Percentiles rank a stretch among this genome's conserved stretches.
Conservation (phyloP, 2,797 vertebrate species). For the Pipistrellus nathusii region DNA sequence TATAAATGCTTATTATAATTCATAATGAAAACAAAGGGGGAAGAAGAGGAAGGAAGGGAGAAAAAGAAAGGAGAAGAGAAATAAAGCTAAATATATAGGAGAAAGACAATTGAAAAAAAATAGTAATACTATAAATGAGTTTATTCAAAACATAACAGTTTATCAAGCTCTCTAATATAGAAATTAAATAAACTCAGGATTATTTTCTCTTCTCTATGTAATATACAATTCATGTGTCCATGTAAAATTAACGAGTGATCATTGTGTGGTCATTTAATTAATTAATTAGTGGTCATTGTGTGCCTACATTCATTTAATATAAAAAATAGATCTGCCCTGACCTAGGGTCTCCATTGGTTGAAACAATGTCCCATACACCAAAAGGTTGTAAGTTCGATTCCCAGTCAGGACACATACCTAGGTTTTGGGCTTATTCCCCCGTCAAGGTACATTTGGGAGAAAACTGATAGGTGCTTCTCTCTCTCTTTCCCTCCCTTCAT, state of each 20-base stretch:
- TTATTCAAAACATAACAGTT: neutral
- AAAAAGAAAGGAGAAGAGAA: neutral
- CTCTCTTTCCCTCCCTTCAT: neutral
- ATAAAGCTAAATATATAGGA: neutral
- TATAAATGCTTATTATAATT: neutral
- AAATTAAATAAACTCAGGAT: neutral
- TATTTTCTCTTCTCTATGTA: neutral
- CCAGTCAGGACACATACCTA: neutral
- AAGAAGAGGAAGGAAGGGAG: neutral
- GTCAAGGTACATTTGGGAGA: neutral
- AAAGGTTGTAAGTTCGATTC: neutral
- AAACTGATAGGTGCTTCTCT: neutral
- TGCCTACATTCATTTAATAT: neutral
- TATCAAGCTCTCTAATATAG: neutral
- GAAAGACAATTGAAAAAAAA: neutral
- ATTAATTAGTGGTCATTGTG: neutral
- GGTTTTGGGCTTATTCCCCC: neutral
- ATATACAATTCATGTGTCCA: neutral
- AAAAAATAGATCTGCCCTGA: neutral
- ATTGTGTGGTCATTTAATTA: neutral
- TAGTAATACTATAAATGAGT: neutral
- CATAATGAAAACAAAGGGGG: neutral
- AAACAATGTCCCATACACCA: neutral
- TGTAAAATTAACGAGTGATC: neutral
- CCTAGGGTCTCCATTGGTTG: neutral